Conservation (phyloP, 2,888 invertebrate genomes). For the Drosophila fulvimacula region DNA sequence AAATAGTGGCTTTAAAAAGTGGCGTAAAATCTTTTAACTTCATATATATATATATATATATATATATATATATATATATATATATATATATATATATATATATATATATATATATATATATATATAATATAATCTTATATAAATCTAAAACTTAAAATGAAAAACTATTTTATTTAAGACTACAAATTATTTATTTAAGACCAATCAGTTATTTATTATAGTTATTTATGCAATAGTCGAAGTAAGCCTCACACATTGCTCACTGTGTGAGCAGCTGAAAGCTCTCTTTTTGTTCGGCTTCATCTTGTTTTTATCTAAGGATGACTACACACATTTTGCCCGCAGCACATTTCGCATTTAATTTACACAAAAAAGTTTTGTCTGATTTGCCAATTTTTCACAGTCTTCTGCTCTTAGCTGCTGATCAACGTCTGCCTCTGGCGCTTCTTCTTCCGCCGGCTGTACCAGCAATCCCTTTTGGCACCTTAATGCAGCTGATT, state of each 20-base stretch:
- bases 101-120: too few species aligned
- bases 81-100: too few species aligned
- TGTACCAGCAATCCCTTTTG: neutral
- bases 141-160: too few species aligned
- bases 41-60: too few species aligned
- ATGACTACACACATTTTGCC: constrained; percentile 23
- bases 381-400: constrained; percentile 24
- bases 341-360: constrained; percentile 16
- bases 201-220: too few species aligned
- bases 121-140: too few species aligned
- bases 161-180: too few species aligned
- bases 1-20: too few species aligned
- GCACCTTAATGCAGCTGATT: constrained; percentile 20
- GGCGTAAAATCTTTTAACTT: too few species aligned
- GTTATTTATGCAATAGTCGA: neutral
- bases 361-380: constrained; percentile 15
- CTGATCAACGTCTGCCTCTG: neutral
- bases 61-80: too few species aligned
- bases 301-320: constrained; percentile 3
- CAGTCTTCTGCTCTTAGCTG: neutral
- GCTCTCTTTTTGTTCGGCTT: neutral
- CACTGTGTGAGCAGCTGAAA: neutral
- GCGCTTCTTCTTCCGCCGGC: neutral
- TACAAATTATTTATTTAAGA: too few species aligned
- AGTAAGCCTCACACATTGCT: neutral